Base-by-base conservation (phyloP, 2,888 invertebrate species). In the Drosophila anceps region DNA sequence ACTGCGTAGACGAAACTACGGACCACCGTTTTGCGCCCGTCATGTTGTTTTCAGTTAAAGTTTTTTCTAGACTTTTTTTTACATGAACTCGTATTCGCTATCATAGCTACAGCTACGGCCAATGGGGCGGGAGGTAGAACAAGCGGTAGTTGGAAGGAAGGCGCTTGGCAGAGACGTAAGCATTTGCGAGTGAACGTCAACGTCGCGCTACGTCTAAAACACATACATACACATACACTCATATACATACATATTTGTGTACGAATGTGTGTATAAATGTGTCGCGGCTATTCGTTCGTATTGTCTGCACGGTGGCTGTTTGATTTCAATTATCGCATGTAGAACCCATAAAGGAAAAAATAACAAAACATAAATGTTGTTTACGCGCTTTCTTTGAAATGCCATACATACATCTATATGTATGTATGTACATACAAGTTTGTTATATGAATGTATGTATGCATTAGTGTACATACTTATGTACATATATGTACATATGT, bases 281-380 rank as follows among this genome's bases (percentile, higher is more conserved):
- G 20, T 37, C 31, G 18, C 20, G 13, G 20, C 27, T 18, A 44
- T 33, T 33, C 41, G 27, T 7, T 12, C 13, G 44, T 48, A 27
- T 59, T 55, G 41, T 68, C 68, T 62, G 62, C 62, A 63, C 55
- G 51, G 69, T 48, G 57, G 61, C 67, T 73, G 66, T 76, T 74
- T 81, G 79, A 77, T 83, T 70, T 82, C 76, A 86, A 88, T 88
- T 84, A 88, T 81, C 79, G 71, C 74, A 84, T 72, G 75, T 85
- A 78, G 62, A 83, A 58, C 69, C 72, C 72, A 79, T 82, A 80
- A 81, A 79, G 61, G 39, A 64, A 74, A 73, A 24, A 69, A 76
- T 68, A 69, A 63, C 67, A 54, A 83, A 69, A 72, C 66, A 76
- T 76, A 68, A 68, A 71, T 75, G 73, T 79, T 81, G 82, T 88